Evolutionary conservation across 1,140 invertebrate species (phyloP), one percentile per base, ranked within the genome.

Genomic region (Dolichoris vasculosae): DNA sequence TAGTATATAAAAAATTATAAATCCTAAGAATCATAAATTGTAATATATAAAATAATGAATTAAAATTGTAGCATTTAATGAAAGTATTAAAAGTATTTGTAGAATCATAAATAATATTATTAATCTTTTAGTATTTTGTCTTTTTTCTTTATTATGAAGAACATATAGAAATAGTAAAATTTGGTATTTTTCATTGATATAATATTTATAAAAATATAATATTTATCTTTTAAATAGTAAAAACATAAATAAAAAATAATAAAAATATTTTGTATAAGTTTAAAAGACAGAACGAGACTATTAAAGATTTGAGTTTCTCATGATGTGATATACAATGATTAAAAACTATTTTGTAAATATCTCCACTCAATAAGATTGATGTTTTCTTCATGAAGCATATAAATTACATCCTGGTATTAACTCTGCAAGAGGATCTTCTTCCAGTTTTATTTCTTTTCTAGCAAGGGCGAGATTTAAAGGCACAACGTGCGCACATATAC

Each of bases 381-480:
- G 15, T 1, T 38, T 69, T 23, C 67, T 40, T 69, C 35, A 69
- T 69, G 4, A 69, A 30, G 32, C 40, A 11, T 15, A 69, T 20
- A 69, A 69, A 69, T 69, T 69, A 38, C 0, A 30, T 23, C 20
- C 23, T 20, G 46, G 3, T 32, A 79, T 15, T 7, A 79, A 40
- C 13, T 26, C 23, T 26, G 23, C 23, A 59, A 59, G 23, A 59
- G 55, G 55, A 59, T 26, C 20, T 6, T 26, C 55, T 59, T 59
- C 23, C 55, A 26, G 2, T 59, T 59, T 59, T 2, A 59, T 59
- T 13, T 26, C 55, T 20, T 26, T 59, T 26, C 51, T 59, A 0
- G 55, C 55, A 3, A 32, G n/a, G n/a, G 35, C 30, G 46, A 73
- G 80, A 71, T 82, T 82, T 48, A 76, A 76, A 4, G 43, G 63